These are phyloP conservation scores for Syndactyla subalaris DNA, from an alignment of 2,797 vertebrate genomes.

Conservation along the genomic window DNA sequence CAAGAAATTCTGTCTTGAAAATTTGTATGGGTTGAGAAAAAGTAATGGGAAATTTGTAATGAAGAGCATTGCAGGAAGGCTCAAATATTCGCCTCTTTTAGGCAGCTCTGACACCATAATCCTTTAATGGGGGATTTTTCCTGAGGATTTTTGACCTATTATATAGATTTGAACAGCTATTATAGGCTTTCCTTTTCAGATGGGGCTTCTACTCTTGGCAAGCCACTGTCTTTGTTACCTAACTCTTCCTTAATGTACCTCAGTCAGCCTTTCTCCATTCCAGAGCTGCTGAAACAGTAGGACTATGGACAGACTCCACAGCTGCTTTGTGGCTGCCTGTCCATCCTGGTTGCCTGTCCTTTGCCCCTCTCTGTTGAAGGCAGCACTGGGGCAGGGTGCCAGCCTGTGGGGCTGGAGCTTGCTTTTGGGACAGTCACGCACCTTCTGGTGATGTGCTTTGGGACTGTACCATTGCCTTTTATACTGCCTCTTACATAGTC, in stretches of 20 bases:
- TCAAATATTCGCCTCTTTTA: background rate
- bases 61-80: background rate
- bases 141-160: background rate
- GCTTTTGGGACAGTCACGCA: background rate
- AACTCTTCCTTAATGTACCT: background rate
- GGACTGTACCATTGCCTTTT: background rate
- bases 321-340: background rate
- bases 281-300: background rate
- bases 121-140: background rate
- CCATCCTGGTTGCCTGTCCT: fast-evolving
- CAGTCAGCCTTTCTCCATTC: background rate
- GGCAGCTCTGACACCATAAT: background rate
- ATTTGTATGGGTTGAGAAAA: background rate
- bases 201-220: background rate
- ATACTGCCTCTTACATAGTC: background rate
- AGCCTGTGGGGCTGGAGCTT: fast-evolving
- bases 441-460: background rate
- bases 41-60: background rate
- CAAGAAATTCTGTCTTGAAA: background rate
- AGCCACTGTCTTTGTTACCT: background rate
- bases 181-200: background rate
- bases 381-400: background rate
- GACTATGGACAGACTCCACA: background rate
- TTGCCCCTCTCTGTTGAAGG: fast-evolving
- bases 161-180: background rate